Percentiles rank a stretch among this genome's conserved stretches.
These are phyloP conservation scores for Papilio aristodemus DNA, from an alignment of 1,140 invertebrate species.

Conservation along the genomic window DNA sequence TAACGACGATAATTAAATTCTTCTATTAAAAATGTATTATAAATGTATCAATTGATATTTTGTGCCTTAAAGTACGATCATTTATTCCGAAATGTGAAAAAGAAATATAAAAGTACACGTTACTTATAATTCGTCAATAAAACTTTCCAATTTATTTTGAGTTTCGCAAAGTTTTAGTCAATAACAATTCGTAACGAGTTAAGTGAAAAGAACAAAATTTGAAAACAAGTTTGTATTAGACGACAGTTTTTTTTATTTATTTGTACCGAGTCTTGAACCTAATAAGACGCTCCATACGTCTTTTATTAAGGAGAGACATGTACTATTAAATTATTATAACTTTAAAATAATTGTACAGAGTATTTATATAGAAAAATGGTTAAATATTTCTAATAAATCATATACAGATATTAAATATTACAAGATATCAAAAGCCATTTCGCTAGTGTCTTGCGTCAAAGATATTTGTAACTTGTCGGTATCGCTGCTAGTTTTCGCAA, in stretches of 20 bases:
- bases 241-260: too few relatives aligned
- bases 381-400: too few relatives aligned
- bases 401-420: not conserved
- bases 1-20: too few relatives aligned
- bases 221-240: not conserved
- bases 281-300: too few relatives aligned
- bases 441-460: slow-evolving; percentile 26
- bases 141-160: not conserved
- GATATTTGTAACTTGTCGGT: slow-evolving; percentile 5
- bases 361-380: too few relatives aligned
- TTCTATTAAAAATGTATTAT: too few relatives aligned
- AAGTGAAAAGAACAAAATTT: not conserved
- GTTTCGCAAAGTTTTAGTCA: not conserved
- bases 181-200: slow-evolving; percentile 3
- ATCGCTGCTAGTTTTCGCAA: slow-evolving; percentile 9
- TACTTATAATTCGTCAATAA: not conserved
- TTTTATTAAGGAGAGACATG: too few relatives aligned
- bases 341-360: too few relatives aligned
- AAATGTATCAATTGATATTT: not conserved
- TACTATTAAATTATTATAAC: too few relatives aligned
- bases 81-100: not conserved
- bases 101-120: not conserved
- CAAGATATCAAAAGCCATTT: not conserved
- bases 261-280: too few relatives aligned
- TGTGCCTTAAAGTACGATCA: too few relatives aligned